phyloP scores from a whole-genome alignment of 2,113 vertebrate genomes.

The Xiphophorus couchianus region DNA sequence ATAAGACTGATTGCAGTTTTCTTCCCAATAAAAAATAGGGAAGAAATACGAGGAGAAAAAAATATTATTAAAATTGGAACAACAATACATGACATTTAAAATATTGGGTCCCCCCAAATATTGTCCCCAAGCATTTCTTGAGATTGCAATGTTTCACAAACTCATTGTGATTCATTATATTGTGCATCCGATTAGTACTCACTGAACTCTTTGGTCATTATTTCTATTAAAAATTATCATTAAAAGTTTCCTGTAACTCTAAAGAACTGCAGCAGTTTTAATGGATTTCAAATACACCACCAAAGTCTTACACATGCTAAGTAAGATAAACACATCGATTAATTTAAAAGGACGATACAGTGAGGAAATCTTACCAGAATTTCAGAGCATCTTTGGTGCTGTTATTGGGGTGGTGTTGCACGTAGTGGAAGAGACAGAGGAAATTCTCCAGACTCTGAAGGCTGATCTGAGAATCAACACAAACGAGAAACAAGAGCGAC shows the following conservation, averaged over 20 bases:
- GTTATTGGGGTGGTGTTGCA: constrained; percentile 67
- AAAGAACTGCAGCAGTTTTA: neutral
- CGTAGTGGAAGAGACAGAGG: constrained; percentile 82
- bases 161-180: neutral
- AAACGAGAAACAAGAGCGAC: constrained; percentile 25
- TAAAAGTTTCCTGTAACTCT: neutral
- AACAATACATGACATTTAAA: no score
- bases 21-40: no score
- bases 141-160: neutral
- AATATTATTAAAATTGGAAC: no score
- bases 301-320: no score
- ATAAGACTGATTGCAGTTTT: no score
- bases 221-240: neutral
- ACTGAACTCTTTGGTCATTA: neutral
- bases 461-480: constrained; percentile 73
- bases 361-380: constrained; percentile 77
- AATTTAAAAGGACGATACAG: neutral
- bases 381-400: constrained; percentile 74
- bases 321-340: neutral
- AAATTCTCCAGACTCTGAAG: constrained; percentile 83
- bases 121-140: neutral
- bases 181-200: neutral
- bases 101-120: no score
- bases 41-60: no score
- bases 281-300: neutral